A percentile compares a stretch with the other conserved stretches of the same genome.
phyloP scores from a whole-genome alignment of 2,797 vertebrate genomes.

The Psittacula echo region DNA sequence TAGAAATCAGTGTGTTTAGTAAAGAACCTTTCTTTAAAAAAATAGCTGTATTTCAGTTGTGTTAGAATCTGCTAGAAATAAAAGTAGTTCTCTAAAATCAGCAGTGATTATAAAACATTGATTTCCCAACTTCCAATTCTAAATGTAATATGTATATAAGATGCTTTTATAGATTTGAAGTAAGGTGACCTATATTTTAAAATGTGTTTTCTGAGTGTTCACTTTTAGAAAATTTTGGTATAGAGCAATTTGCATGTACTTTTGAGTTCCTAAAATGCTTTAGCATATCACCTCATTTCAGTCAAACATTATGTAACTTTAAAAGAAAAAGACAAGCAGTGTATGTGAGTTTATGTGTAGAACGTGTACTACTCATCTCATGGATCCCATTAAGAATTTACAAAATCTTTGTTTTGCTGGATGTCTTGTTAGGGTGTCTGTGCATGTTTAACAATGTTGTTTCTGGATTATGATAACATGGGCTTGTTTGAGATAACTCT shows the following conservation, averaged over 20 bases:
- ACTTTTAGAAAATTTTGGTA: background rate
- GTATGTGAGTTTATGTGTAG: background rate
- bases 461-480: background rate
- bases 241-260: background rate
- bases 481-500: background rate
- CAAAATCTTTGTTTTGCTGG: background rate
- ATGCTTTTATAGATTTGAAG: background rate
- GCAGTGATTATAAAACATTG: background rate
- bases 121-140: background rate
- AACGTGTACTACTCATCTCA: background rate
- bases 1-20: background rate
- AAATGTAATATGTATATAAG: background rate
- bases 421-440: background rate
- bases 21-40: background rate
- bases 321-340: background rate
- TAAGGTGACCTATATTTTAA: background rate
- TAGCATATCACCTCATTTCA: background rate
- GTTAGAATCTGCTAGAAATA: background rate
- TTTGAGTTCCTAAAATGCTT: background rate
- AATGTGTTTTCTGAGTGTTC: background rate
- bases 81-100: conserved; percentile 24
- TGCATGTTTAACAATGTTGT: background rate
- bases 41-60: background rate
- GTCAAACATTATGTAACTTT: background rate
- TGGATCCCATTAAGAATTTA: background rate